Evolutionary conservation across 2,888 invertebrate species (phyloP).

Genomic region (Drosophila prolongata): DNA sequence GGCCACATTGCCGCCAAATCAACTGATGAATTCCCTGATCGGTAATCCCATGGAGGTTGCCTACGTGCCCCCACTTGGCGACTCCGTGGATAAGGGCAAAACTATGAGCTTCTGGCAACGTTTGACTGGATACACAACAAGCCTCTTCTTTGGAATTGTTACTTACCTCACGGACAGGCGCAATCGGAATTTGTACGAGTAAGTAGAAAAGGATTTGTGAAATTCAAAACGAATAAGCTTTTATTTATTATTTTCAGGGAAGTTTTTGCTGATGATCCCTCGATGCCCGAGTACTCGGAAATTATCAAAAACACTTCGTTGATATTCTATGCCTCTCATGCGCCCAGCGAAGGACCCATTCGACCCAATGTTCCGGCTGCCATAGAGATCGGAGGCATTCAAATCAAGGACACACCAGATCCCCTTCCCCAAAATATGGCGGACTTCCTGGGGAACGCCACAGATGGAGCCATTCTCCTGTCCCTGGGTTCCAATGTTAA

Average conservation of each 20-base stretch:
- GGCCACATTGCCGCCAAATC: constrained; percentile 54
- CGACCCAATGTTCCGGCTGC: constrained; percentile 7
- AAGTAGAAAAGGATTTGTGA: not conserved
- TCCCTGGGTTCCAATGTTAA: constrained; percentile 4
- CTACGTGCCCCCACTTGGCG: constrained; percentile 42
- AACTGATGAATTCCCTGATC: constrained; percentile 52
- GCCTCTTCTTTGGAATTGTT: constrained; percentile 4
- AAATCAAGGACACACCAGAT: not conserved
- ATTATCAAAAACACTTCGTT: not conserved
- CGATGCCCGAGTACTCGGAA: not conserved
- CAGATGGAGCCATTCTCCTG: not conserved
- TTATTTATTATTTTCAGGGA: not conserved
- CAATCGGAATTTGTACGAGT: not conserved
- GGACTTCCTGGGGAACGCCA: not conserved
- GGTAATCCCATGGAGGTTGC: constrained; percentile 73
- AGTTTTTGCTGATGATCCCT: not conserved
- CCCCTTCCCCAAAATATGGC: not conserved
- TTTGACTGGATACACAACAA: constrained; percentile 35
- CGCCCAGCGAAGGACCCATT: not conserved
- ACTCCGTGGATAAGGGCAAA: constrained; percentile 38
- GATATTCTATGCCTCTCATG: not conserved
- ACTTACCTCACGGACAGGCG: not conserved
- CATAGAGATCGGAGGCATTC: not conserved
- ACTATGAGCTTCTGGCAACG: constrained; percentile 1
- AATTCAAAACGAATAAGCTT: too few relatives aligned